Base-by-base conservation (phyloP, 2,113 vertebrate genomes). In the Dasyprocta punctata region DNA sequence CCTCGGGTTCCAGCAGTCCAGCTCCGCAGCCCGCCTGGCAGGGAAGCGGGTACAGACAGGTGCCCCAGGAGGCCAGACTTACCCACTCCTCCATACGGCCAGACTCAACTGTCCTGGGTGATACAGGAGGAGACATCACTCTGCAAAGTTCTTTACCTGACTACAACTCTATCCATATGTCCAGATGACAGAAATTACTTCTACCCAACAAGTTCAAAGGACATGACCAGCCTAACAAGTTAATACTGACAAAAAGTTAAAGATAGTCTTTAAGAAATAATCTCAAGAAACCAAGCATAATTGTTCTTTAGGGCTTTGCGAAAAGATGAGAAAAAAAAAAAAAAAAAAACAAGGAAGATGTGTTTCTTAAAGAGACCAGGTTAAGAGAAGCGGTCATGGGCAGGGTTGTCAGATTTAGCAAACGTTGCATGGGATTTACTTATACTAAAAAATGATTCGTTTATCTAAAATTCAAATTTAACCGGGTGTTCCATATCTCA, bases 391-490 rank as follows among this genome's bases (percentile, higher is more conserved):
- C 16, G 56, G 26, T 1, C 47, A 80, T 22, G 7, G 8, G 16
- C 61, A 87, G 60, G 0, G 24, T 14, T 69, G 36, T 44, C 75
- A 90, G 69, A 94, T 30, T 93, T 63, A 90, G 75, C 63, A 90
- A 92, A 54, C 33, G 78, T 7, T 67, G 38, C 63, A 67, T 17
- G 30, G 71, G 54, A 61, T 61, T 88, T 49, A 92, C 22, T 78
- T 67, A 71, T 0, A 58, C 36, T 89, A 88, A 96, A 83, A 73
- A 56, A 84, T 12, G 30, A 47, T 30, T 78, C 9, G 0, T 86
- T 91, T 92, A 92, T 67, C 38, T 95, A 67, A 90, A 92, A 86
- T 86, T n/a, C 78, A 92, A 47, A 73, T 63, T n/a, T 75, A 89
- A 78, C 41, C 2, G 0, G 38, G 22, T 38, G 14, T 38, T 58